These are phyloP conservation scores for Coecobrya sp. DNA, from an alignment of 2,888 invertebrate genomes.

Conservation along the genomic window DNA sequence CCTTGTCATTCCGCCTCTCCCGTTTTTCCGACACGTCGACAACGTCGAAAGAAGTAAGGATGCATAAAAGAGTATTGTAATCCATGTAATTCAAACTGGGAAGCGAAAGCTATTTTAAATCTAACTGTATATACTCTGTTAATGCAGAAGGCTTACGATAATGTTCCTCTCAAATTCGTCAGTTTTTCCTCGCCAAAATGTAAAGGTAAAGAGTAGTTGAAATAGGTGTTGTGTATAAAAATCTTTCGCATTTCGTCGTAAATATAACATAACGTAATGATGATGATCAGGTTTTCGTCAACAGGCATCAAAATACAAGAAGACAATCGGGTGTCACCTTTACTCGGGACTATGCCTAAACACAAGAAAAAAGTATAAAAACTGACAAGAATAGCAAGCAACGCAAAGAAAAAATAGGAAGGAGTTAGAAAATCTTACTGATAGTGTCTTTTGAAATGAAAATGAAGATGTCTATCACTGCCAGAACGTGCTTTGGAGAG, in stretches of 20 bases:
- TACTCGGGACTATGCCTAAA: conserved; percentile 60
- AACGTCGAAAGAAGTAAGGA: not conserved
- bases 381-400: conserved; percentile 36
- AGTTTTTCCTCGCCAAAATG: not conserved
- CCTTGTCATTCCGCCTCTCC: not conserved
- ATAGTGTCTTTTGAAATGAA: not conserved
- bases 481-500: not conserved
- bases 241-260: not conserved
- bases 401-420: not conserved
- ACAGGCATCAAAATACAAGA: not conserved
- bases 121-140: not conserved
- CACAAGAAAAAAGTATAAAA: not conserved
- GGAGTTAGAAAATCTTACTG: not conserved
- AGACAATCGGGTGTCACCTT: conserved; percentile 70
- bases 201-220: not conserved
- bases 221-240: too few relatives aligned
- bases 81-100: too few relatives aligned
- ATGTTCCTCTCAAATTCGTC: not conserved
- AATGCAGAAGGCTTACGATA: not conserved
- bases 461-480: conserved; percentile 50
- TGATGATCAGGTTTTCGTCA: conserved; percentile 45
- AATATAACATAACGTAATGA: not conserved
- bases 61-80: not conserved
- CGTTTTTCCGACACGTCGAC: conserved; percentile 9
- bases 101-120: too few relatives aligned